Conservation (phyloP, 2,113 vertebrate species). For the Astatotilapia flaviijosephi region DNA sequence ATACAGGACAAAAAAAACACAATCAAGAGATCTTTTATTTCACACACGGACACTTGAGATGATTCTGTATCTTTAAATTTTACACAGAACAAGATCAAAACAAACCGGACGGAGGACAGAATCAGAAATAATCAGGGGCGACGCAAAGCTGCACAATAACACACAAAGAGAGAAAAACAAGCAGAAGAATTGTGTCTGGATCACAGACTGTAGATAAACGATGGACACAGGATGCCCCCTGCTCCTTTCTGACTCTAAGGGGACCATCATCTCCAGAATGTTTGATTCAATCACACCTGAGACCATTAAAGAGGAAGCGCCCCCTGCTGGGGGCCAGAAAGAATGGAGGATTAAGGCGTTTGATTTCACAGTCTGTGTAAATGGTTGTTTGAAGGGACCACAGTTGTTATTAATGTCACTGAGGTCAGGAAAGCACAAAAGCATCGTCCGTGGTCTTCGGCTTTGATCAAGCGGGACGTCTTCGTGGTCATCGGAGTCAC, state of each 20-base stretch:
- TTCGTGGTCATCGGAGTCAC: neutral
- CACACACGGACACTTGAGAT: neutral
- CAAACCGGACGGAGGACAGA: neutral
- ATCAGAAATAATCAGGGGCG: neutral
- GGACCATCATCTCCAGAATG: neutral
- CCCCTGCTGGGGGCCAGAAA: neutral
- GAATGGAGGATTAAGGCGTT: too few species aligned
- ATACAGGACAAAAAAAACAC: neutral
- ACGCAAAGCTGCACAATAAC: neutral
- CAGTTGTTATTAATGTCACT: neutral
- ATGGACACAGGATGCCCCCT: neutral
- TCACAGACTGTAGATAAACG: neutral
- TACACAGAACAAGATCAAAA: neutral
- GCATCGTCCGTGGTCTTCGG: rapidly evolving
- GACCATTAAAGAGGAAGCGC: neutral
- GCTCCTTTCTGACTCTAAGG: rapidly evolving
- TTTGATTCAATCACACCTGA: neutral
- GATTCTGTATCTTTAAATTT: neutral
- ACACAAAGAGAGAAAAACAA: rapidly evolving
- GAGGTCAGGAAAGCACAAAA: neutral
- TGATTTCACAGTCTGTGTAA: neutral
- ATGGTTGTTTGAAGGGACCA: neutral
- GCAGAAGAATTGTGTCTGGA: neutral
- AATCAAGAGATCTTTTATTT: neutral
- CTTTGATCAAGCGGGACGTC: neutral